A percentile compares a stretch with the other conserved stretches of the same genome.
Evolutionary conservation across 2,888 invertebrate species (phyloP).

Genomic region (Catocala sponsa): DNA sequence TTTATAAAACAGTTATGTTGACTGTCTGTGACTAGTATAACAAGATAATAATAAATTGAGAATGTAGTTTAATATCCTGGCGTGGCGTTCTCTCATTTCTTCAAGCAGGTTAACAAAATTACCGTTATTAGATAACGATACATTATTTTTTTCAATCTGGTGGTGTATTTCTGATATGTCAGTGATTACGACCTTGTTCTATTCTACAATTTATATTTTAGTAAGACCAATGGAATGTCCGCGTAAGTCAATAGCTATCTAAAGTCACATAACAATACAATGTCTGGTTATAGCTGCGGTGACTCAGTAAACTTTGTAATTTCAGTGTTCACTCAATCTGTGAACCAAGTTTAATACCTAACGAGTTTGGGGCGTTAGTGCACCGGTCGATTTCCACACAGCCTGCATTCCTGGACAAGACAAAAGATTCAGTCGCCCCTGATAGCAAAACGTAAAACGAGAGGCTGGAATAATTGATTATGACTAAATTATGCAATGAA

Average conservation of each 20-base stretch:
- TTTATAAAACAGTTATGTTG: constrained; percentile 22
- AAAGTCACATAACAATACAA: constrained; percentile 19
- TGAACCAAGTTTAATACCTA: constrained; percentile 31
- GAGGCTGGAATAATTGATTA: no score
- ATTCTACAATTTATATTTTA: no score
- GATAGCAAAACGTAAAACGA: constrained; percentile 29
- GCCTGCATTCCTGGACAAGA: constrained; percentile 45
- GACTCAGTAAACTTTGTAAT: constrained; percentile 34
- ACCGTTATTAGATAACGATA: constrained; percentile 26
- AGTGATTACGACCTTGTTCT: no score
- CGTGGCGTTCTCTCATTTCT: constrained; percentile 15
- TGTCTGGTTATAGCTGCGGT: constrained; percentile 7
- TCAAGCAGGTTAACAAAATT: constrained; percentile 17
- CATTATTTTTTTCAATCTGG: no score
- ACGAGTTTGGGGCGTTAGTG: constrained; percentile 43
- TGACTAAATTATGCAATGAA: background rate
- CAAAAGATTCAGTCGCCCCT: constrained; percentile 40
- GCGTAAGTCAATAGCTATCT: background rate
- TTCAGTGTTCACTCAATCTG: constrained; percentile 34
- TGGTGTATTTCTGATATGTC: no score
- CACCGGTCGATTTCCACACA: constrained; percentile 38
- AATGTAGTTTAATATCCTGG: constrained; percentile 40
- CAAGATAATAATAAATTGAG: constrained; percentile 23
- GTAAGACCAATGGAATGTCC: no score
- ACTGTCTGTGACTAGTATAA: constrained; percentile 24